These are phyloP conservation scores for Anastatus disparis DNA, from an alignment of 1,140 invertebrate species.

Conservation along the genomic window DNA sequence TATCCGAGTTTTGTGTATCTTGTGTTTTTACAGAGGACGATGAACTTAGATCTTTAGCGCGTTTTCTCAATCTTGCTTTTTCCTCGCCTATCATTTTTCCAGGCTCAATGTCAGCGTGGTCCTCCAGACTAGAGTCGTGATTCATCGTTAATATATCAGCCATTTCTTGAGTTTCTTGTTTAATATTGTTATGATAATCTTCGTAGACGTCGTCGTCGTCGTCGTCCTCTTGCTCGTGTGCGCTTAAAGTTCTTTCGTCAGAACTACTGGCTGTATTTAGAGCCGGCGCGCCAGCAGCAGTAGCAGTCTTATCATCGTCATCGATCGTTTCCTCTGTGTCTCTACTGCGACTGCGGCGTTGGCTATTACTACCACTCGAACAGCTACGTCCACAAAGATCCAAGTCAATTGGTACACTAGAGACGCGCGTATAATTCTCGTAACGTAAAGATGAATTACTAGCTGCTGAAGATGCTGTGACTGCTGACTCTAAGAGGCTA, in stretches of 20 bases:
- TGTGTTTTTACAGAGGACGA: constrained; percentile 14
- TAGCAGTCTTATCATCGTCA: not conserved
- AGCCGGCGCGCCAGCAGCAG: no score
- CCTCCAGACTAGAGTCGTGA: constrained; percentile 45
- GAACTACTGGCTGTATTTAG: no score
- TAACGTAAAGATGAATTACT: constrained; percentile 44
- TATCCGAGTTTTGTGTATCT: not conserved
- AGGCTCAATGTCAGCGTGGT: constrained; percentile 53
- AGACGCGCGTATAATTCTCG: constrained; percentile 59
- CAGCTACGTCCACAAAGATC: constrained; percentile 59
- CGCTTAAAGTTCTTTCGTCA: no score
- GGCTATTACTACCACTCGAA: constrained; percentile 22
- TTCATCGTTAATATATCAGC: constrained; percentile 46
- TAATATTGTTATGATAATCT: not conserved
- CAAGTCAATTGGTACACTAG: constrained; percentile 69
- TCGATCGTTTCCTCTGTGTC: not conserved
- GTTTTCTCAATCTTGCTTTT: not conserved
- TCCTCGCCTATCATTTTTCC: constrained; percentile 15
- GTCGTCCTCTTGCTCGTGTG: constrained; percentile 5
- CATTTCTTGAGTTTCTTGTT: constrained; percentile 39
- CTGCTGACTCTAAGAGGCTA: constrained; percentile 53
- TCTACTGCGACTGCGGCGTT: constrained; percentile 1
- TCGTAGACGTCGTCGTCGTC: constrained; percentile 41
- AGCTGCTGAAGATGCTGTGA: constrained; percentile 41
- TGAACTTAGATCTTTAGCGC: constrained; percentile 27